A percentile compares a stretch with the other conserved stretches of the same genome.
Conservation (phyloP, 1,140 invertebrate species). For the Pseudomyrmex cubaensis region DNA sequence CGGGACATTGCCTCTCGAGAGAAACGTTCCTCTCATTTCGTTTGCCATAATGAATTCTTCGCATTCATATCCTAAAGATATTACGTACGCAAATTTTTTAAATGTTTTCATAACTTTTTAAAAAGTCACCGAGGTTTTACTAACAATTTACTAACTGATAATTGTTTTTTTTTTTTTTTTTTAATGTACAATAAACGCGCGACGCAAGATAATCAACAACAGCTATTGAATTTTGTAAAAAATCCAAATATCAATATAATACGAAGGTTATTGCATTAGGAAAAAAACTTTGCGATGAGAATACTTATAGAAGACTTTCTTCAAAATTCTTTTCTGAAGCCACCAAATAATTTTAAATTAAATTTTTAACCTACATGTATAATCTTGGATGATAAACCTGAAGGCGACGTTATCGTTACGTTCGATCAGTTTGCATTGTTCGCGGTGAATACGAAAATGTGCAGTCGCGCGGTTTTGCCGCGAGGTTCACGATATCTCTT, state of each 20-base stretch:
- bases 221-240: neutral
- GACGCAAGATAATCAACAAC: too few relatives aligned
- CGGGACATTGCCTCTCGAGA: constrained; percentile 48
- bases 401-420: neutral
- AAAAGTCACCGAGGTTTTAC: too few relatives aligned
- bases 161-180: too few relatives aligned
- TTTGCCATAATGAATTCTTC: constrained; percentile 20
- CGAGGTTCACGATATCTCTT: constrained; percentile 65
- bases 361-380: neutral
- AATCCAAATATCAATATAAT: neutral
- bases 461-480: constrained; percentile 63
- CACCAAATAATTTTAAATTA: too few relatives aligned
- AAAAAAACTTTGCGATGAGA: too few relatives aligned
- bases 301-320: too few relatives aligned
- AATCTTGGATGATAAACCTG: neutral
- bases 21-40: constrained; percentile 41
- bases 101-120: too few relatives aligned
- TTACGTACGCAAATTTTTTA: neutral
- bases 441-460: constrained; percentile 52
- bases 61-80: neutral
- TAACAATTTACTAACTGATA: too few relatives aligned
- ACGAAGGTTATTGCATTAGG: neutral
- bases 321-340: too few relatives aligned
- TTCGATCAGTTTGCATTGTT: constrained; percentile 22
- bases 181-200: too few relatives aligned